Conservation (phyloP, 2,113 vertebrate species). For the Copsychus sechellarum region DNA sequence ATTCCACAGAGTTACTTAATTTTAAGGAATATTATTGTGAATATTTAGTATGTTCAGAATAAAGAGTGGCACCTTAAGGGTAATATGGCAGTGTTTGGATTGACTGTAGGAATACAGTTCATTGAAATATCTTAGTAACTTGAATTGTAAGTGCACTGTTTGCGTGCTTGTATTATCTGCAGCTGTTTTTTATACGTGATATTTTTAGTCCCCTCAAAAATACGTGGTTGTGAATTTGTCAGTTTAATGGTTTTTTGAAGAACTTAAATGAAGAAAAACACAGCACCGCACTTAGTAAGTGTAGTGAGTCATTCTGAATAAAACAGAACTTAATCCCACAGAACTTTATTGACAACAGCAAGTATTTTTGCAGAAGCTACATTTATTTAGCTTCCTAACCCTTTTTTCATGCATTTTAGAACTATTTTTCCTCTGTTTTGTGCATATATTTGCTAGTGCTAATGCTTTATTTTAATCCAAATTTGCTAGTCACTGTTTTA, state of each 20-base stretch:
- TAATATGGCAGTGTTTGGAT: not conserved
- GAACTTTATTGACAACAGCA: not conserved
- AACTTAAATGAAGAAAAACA: constrained; percentile 16
- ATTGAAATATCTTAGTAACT: not conserved
- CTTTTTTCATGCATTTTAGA: not conserved
- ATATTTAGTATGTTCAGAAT: not conserved
- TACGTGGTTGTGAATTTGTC: not conserved
- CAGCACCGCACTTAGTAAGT: not conserved
- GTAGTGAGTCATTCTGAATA: constrained; percentile 37
- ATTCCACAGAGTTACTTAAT: not conserved
- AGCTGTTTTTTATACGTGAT: not conserved
- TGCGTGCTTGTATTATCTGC: not conserved
- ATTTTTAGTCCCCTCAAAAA: not conserved
- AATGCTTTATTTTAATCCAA: not conserved
- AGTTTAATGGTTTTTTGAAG: not conserved
- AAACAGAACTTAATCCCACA: not conserved
- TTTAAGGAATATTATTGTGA: not conserved
- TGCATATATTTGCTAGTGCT: not conserved
- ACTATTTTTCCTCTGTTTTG: not conserved
- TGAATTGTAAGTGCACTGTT: not conserved
- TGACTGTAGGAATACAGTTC: not conserved
- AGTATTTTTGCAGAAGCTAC: constrained; percentile 38
- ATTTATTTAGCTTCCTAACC: not conserved
- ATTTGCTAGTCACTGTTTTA: not conserved
- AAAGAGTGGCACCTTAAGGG: not conserved